Conservation (phyloP, 2,888 invertebrate species). For the Podotricha telesiphe region DNA sequence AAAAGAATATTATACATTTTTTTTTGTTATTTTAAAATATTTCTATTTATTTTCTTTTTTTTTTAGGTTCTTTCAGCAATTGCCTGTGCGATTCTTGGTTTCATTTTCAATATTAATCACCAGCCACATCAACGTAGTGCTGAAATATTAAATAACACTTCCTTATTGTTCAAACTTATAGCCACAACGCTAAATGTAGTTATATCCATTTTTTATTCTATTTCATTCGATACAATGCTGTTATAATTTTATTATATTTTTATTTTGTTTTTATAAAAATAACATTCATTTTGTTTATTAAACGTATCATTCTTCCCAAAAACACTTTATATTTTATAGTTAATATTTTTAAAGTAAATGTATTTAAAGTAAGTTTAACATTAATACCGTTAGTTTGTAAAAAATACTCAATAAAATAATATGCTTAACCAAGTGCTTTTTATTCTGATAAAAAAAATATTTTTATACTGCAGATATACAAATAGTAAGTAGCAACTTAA, state of each 20-base stretch:
- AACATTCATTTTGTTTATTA: neutral
- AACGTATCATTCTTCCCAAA: no score
- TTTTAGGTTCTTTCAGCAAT: slow-evolving; percentile 84
- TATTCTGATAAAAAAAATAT: neutral
- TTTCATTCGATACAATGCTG: slow-evolving; percentile 37
- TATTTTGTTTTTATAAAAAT: neutral
- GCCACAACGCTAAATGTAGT: slow-evolving; percentile 85
- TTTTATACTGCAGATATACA: no score
- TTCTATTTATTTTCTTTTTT: slow-evolving; percentile 53
- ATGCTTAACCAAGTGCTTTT: neutral
- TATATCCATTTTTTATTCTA: slow-evolving; percentile 83
- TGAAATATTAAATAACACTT: slow-evolving; percentile 84
- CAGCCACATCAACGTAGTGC: slow-evolving; percentile 83
- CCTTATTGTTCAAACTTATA: slow-evolving; percentile 83
- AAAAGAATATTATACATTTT: no score
- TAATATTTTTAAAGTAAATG: no score
- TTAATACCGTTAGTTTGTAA: neutral
- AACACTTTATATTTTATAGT: no score
- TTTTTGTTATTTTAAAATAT: slow-evolving; percentile 8
- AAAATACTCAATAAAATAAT: slow-evolving; percentile 18
- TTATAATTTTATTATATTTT: slow-evolving; percentile 12
- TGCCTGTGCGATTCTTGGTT: slow-evolving; percentile 84
- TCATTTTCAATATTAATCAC: slow-evolving; percentile 85
- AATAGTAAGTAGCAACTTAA: no score
- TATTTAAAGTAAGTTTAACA: neutral